phyloP scores from a whole-genome alignment of 1,140 invertebrate genomes.

The Heliconius nattereri region DNA sequence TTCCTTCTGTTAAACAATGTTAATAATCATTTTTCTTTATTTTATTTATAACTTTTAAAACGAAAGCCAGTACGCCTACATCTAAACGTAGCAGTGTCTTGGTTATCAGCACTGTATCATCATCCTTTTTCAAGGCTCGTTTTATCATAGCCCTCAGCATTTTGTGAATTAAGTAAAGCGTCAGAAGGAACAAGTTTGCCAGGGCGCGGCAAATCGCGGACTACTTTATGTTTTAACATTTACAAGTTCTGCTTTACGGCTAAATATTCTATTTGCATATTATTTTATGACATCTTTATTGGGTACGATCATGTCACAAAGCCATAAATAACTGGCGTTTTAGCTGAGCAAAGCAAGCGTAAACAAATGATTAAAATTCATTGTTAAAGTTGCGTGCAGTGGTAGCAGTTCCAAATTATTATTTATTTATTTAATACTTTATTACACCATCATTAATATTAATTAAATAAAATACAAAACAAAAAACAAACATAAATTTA shows the following conservation, averaged over 20 bases:
- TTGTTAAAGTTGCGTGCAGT: conserved; percentile 56
- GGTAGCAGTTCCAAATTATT: conserved; percentile 41
- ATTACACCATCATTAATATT: not conserved
- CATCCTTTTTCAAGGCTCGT: conserved; percentile 63
- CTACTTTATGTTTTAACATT: conserved; percentile 57
- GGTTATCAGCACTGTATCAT: conserved; percentile 56
- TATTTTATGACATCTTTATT: conserved; percentile 68
- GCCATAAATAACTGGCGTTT: conserved; percentile 66
- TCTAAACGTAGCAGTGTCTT: conserved; percentile 62
- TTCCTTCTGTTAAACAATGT: conserved; percentile 63
- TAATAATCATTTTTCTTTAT: conserved; percentile 26
- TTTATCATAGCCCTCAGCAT: conserved; percentile 75
- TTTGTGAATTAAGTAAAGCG: conserved; percentile 42
- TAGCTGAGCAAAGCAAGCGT: conserved; percentile 65
- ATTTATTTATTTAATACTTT: not conserved
- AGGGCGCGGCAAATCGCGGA: conserved; percentile 55
- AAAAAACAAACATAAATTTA: too few relatives aligned
- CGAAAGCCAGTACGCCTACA: conserved; percentile 48
- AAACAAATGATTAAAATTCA: conserved; percentile 68
- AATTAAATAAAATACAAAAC: too few relatives aligned
- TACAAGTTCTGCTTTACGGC: conserved; percentile 60
- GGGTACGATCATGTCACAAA: conserved; percentile 69
- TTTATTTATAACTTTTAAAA: conserved; percentile 5
- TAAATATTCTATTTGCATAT: conserved; percentile 73
- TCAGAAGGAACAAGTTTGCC: conserved; percentile 52